Evolutionary conservation across 2,797 vertebrate genomes (phyloP).

Genomic region (Arrhamphus sclerolepis): DNA sequence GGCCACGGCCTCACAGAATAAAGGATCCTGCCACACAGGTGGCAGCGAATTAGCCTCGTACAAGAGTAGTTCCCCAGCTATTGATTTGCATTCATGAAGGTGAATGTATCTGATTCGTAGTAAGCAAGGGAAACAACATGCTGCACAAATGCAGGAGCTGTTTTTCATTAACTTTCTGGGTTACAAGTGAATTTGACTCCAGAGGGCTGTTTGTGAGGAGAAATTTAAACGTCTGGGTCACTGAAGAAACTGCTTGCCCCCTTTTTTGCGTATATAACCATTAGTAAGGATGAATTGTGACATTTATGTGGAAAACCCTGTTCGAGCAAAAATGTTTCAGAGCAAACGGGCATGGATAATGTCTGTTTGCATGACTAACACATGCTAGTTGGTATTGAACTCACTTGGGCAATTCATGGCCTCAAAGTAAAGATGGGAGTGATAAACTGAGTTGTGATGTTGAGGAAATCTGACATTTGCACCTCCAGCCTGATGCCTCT

Average conservation of each 20-base stretch:
- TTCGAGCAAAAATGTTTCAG: slow-evolving; percentile 35
- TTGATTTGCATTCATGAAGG: slow-evolving; percentile 45
- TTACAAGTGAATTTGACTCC: slow-evolving; percentile 12
- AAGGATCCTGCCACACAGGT: slow-evolving; percentile 35
- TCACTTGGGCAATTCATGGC: slow-evolving; percentile 46
- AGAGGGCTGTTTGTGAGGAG: slow-evolving; percentile 7
- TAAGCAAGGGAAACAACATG: slow-evolving; percentile 16
- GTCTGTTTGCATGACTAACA: slow-evolving; percentile 60
- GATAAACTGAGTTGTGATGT: slow-evolving; percentile 47
- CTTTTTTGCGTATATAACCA: slow-evolving; percentile 12
- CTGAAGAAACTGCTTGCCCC: slow-evolving; percentile 4
- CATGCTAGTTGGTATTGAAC: slow-evolving; percentile 51
- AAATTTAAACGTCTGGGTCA: slow-evolving; percentile 5
- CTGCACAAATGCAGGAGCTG: slow-evolving; percentile 12
- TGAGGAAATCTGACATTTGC: slow-evolving; percentile 63
- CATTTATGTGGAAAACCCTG: slow-evolving; percentile 36
- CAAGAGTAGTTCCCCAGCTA: slow-evolving; percentile 35
- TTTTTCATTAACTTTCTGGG: slow-evolving; percentile 15
- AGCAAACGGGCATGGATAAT: slow-evolving; percentile 42
- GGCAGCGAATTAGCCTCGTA: slow-evolving; percentile 44
- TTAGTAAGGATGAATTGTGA: slow-evolving; percentile 32
- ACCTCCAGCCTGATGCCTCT: slow-evolving; percentile 59
- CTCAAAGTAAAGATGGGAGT: slow-evolving; percentile 51
- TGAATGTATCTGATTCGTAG: slow-evolving; percentile 18
- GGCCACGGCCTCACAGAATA: slow-evolving; percentile 16